Base-by-base conservation (phyloP, 2,888 invertebrate genomes). In the Rambutsinella grinnellia region DNA sequence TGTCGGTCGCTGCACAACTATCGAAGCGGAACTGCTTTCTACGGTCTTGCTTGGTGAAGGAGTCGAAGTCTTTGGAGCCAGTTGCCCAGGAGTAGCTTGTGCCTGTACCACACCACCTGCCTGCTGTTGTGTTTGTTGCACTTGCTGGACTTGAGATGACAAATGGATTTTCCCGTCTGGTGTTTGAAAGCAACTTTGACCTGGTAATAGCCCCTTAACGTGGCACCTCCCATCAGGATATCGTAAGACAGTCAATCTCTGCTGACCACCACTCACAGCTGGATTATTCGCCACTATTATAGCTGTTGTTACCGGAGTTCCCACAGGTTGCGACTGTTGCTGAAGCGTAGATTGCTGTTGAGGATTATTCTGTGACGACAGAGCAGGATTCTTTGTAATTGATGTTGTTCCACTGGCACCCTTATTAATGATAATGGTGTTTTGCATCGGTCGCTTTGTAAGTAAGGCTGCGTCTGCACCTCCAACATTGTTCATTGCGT, bases 211-310 rank as follows among this genome's bases (percentile, higher is more conserved):
- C 0, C 97, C 97, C 76, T 94, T 91, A 1, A 97, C 96, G 84
- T 96, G 94, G 17, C 97, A 89, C 87, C 96, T 95, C 24, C 97
- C 97, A 87, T 96, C 95, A 0, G 95, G 93, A 0, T 94, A 92
- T 81, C 95, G 92, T 85, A 95, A 92, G 82, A 97, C 95, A 89
- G 97, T 96, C 15, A 97, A 94, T 86, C 95, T 94, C 15, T 84
- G 84, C 28, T 46, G 49, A 5, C n/a, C 10, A n/a, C 49, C 36
- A 36, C 36, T 36, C 6, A 36, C 13, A 13, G 36, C 13, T 8
- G 36, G 36, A 36, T 36, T 36, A 36, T 8, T 13, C 6, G 6
- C 13, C 13, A 13, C 13, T 36, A 36, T 36, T 36, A 13, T 36
- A 36, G 36, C 13, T 5, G 36, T 8, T 5, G 36, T 36, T 36